Conservation (phyloP, 2,113 vertebrate species). For the Percina caprodes region DNA sequence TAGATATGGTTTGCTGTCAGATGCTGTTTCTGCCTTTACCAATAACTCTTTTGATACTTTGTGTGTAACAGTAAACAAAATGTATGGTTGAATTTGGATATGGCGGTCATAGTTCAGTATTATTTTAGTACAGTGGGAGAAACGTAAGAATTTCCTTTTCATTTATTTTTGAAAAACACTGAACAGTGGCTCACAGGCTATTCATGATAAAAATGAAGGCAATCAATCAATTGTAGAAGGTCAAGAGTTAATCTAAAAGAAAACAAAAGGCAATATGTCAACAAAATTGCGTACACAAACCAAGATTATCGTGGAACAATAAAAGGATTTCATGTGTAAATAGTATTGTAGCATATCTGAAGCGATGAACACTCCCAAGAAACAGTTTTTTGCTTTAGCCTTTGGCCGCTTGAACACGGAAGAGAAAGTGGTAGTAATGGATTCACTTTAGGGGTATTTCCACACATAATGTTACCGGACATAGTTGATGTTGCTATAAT, state of each 20-base stretch:
- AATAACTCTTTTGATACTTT: background rate
- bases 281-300: background rate
- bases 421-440: background rate
- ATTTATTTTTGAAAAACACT: conserved; percentile 19
- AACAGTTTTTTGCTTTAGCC: background rate
- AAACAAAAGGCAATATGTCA: conserved; percentile 26
- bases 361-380: background rate
- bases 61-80: conserved; percentile 1
- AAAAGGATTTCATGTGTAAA: background rate
- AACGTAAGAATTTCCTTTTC: conserved; percentile 11
- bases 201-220: background rate
- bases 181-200: background rate
- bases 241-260: conserved; percentile 11
- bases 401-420: background rate
- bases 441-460: background rate
- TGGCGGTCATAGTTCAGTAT: conserved; percentile 1
- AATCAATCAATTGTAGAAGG: background rate
- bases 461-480: background rate
- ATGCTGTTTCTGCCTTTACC: background rate
- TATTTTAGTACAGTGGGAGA: conserved; percentile 1
- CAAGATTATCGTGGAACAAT: background rate
- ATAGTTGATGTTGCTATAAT: background rate
- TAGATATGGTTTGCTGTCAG: background rate
- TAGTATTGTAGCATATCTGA: conserved; percentile 19
- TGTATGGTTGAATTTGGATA: background rate